A percentile compares a stretch with the other conserved stretches of the same genome.
These are phyloP conservation scores for Labrus mixtus DNA, from an alignment of 2,113 vertebrate species.

Conservation along the genomic window DNA sequence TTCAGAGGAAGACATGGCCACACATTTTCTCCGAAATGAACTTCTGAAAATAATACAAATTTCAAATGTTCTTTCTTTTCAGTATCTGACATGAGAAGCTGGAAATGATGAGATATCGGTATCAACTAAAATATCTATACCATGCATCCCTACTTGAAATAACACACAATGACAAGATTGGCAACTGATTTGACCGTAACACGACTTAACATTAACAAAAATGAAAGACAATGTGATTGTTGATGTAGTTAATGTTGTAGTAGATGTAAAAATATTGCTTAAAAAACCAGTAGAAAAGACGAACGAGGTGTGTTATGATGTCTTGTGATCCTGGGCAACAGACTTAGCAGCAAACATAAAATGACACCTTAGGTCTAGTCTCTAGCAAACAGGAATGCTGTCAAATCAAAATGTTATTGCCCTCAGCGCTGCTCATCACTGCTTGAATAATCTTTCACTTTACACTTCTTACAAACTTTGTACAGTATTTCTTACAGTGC, in stretches of 20 bases:
- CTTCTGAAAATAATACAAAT: background rate
- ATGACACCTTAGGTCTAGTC: conserved; percentile 36
- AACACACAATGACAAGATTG: conserved; percentile 8
- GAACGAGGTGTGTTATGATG: conserved; percentile 1
- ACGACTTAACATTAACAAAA: background rate
- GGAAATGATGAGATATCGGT: background rate
- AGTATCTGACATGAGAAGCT: background rate
- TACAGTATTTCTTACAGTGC: conserved; percentile 91
- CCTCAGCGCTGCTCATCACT: conserved; percentile 7
- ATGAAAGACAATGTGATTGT: background rate
- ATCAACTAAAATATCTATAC: no score
- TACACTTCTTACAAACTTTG: conserved; percentile 83
- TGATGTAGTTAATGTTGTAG: background rate
- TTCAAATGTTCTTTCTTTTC: background rate
- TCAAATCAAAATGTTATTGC: conserved; percentile 16
- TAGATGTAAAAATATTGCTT: conserved; percentile 25
- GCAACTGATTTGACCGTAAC: background rate
- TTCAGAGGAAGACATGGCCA: background rate
- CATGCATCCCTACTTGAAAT: background rate
- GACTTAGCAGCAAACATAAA: conserved; percentile 64
- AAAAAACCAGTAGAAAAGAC: background rate
- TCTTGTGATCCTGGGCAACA: conserved; percentile 3
- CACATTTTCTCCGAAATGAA: background rate
- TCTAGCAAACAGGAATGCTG: conserved; percentile 30
- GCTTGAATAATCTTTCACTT: conserved; percentile 54